These are phyloP conservation scores for Calameuta filiformis DNA, from an alignment of 2,888 invertebrate genomes.

Conservation along the genomic window DNA sequence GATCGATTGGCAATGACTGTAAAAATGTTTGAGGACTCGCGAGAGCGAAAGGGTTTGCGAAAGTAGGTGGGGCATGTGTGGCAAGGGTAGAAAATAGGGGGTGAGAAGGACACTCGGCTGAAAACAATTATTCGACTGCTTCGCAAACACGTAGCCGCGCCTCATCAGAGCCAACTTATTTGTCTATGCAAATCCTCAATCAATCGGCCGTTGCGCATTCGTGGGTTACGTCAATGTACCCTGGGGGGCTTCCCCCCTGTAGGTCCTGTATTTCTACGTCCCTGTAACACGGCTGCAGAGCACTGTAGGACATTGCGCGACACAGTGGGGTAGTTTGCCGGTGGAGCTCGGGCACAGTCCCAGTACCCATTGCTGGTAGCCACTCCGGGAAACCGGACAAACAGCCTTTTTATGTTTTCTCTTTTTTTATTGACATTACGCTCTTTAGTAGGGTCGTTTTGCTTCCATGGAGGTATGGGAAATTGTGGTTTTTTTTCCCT, in stretches of 20 bases:
- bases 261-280: not conserved
- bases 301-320: not conserved
- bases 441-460: not conserved
- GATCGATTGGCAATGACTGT: not conserved
- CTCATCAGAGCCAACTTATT: conserved; percentile 60
- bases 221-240: not conserved
- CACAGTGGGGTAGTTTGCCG: not conserved
- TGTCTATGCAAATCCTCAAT: conserved; percentile 65
- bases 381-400: not conserved
- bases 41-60: not conserved
- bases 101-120: conserved; percentile 7
- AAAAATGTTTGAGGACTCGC: not conserved
- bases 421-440: not conserved
- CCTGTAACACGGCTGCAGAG: not conserved
- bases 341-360: not conserved
- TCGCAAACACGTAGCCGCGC: conserved; percentile 41
- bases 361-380: not conserved
- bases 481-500: not conserved
- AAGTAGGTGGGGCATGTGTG: not conserved
- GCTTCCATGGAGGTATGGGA: not conserved
- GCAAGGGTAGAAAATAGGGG: not conserved
- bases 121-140: conserved; percentile 44
- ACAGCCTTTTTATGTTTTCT: not conserved
- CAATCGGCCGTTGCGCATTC: conserved; percentile 38
- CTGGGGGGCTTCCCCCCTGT: not conserved